A percentile compares a stretch with the other conserved stretches of the same genome.
Evolutionary conservation across 2,113 vertebrate species (phyloP).

Genomic region (Suncus etruscus): DNA sequence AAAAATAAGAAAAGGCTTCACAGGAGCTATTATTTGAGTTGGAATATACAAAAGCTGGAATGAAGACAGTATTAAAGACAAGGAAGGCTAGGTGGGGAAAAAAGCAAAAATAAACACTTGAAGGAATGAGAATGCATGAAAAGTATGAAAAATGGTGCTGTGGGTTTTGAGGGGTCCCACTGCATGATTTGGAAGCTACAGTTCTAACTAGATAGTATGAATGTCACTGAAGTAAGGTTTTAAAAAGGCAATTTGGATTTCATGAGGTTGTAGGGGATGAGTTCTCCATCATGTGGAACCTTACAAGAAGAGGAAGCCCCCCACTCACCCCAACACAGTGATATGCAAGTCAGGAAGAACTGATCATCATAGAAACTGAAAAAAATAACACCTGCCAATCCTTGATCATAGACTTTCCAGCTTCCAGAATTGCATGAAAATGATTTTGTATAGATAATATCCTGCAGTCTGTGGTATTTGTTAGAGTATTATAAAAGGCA

Average conservation of each 20-base stretch:
- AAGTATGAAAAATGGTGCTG: background rate
- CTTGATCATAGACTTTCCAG: too few relatives aligned
- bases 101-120: background rate
- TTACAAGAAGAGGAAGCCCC: background rate
- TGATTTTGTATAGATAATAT: too few relatives aligned
- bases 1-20: constrained; percentile 31
- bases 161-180: background rate
- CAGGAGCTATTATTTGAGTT: background rate
- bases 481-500: background rate
- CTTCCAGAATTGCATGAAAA: too few relatives aligned
- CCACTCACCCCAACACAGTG: too few relatives aligned
- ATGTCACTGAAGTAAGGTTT: background rate
- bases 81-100: background rate
- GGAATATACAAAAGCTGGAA: background rate
- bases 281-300: background rate
- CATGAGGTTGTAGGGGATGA: background rate
- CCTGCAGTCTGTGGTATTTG: background rate
- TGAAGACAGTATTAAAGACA: background rate
- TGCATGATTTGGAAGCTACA: background rate
- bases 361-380: background rate
- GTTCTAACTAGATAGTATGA: background rate
- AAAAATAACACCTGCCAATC: too few relatives aligned
- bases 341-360: too few relatives aligned
- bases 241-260: background rate
- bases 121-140: background rate